phyloP scores from a whole-genome alignment of 2,888 invertebrate genomes.

The Balanococcus diminutus region DNA sequence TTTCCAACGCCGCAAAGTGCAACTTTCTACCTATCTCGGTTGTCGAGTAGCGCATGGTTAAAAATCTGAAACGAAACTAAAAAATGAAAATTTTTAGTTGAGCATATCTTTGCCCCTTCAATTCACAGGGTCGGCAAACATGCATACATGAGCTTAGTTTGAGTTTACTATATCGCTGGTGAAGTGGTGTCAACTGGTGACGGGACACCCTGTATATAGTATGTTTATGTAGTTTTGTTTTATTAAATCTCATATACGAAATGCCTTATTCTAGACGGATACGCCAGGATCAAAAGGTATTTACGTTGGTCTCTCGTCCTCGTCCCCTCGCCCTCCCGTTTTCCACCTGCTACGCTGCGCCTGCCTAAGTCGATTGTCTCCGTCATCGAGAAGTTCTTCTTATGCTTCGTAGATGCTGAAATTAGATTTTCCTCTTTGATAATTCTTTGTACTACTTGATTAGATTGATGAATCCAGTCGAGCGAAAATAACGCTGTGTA shows the following conservation, averaged over 20 bases:
- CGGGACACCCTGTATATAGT: no score
- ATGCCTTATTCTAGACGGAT: not conserved
- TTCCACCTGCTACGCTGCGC: not conserved
- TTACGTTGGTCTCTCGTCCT: not conserved
- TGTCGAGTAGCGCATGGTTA: no score
- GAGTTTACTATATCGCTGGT: not conserved
- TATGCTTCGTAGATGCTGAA: not conserved
- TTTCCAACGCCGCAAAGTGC: no score
- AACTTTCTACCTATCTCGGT: no score
- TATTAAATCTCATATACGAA: not conserved
- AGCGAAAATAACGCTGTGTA: constrained; percentile 2
- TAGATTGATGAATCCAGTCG: constrained; percentile 12
- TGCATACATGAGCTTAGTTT: no score
- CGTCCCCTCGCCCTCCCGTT: not conserved
- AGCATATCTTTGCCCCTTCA: no score
- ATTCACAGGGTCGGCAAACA: no score
- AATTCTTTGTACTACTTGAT: constrained; percentile 15
- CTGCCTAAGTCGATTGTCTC: constrained; percentile 26
- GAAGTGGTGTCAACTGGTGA: no score
- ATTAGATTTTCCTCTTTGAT: constrained; percentile 16
- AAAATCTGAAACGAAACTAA: no score
- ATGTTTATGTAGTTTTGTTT: not conserved
- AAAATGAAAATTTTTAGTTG: no score
- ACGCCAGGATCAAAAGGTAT: constrained; percentile 4
- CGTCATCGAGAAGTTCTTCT: not conserved